These are phyloP conservation scores for Fistularia commersonii DNA, from an alignment of 2,797 vertebrate genomes.

Conservation along the genomic window DNA sequence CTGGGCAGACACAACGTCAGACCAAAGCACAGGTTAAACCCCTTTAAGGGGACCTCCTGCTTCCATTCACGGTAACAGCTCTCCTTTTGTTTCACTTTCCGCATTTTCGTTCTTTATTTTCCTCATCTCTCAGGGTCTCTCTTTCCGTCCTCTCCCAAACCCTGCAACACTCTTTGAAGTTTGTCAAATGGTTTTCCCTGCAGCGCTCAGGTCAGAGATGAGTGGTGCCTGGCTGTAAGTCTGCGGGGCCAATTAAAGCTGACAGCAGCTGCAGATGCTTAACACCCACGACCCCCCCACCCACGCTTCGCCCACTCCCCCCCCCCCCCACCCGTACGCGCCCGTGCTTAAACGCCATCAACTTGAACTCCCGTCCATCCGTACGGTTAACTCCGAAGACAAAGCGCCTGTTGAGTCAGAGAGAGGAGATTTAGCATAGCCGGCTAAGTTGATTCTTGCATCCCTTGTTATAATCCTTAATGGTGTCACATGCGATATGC, in stretches of 20 bases:
- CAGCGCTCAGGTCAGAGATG: constrained; percentile 55
- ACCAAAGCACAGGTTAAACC: constrained; percentile 58
- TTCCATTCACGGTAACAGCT: constrained; percentile 8
- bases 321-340: no score
- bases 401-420: constrained; percentile 27
- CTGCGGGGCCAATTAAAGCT: constrained; percentile 50
- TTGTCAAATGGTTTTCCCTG: constrained; percentile 51
- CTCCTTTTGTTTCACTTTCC: constrained; percentile 22
- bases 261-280: constrained; percentile 57
- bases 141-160: constrained; percentile 31
- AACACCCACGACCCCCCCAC: constrained; percentile 3
- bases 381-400: constrained; percentile 35
- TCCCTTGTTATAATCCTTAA: constrained; percentile 36
- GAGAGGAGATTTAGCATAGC: neutral
- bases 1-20: constrained; percentile 55
- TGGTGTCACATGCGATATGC: constrained; percentile 30
- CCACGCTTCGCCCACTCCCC: no score
- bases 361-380: constrained; percentile 31
- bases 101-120: neutral
- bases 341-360: no score
- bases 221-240: constrained; percentile 48
- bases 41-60: constrained; percentile 16
- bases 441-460: constrained; percentile 26
- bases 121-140: constrained; percentile 13
- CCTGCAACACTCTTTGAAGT: constrained; percentile 58